Evolutionary conservation across 1,140 invertebrate genomes (phyloP).

Genomic region (Ephestia elutella): DNA sequence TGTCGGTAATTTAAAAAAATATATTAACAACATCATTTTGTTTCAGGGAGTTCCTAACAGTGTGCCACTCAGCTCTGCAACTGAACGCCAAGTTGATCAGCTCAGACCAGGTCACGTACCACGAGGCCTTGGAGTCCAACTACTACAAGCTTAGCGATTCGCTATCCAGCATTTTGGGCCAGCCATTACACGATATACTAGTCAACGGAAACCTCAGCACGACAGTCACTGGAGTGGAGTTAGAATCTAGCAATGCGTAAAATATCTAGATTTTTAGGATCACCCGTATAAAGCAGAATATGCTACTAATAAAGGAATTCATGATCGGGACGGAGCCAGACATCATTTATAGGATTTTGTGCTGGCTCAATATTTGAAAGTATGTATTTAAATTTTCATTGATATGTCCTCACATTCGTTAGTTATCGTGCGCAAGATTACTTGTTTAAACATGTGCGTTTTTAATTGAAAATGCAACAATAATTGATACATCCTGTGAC

Average conservation of each 20-base stretch:
- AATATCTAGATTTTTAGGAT: background rate
- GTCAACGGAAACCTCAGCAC: constrained; percentile 71
- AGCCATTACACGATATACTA: constrained; percentile 80
- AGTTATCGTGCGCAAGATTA: no score
- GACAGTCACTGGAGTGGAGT: constrained; percentile 65
- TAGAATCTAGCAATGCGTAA: constrained; percentile 70
- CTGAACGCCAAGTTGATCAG: constrained; percentile 90
- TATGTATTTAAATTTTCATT: no score
- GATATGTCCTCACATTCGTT: no score
- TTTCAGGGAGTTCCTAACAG: constrained; percentile 89
- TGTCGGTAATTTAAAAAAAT: no score
- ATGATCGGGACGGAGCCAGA: no score
- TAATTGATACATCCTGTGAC: no score
- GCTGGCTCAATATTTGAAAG: background rate
- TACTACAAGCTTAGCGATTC: constrained; percentile 89
- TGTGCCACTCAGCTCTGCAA: constrained; percentile 90
- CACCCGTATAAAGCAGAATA: background rate
- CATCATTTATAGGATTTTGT: no score
- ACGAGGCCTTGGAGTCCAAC: constrained; percentile 87
- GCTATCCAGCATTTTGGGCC: constrained; percentile 82
- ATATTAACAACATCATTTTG: constrained; percentile 23
- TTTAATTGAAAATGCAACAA: no score
- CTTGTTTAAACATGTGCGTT: no score
- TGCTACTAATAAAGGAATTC: no score
- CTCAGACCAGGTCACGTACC: constrained; percentile 91